Percentiles rank a stretch among this genome's conserved stretches.
Conservation (phyloP, 2,888 invertebrate genomes). For the Campoplex nolae region DNA sequence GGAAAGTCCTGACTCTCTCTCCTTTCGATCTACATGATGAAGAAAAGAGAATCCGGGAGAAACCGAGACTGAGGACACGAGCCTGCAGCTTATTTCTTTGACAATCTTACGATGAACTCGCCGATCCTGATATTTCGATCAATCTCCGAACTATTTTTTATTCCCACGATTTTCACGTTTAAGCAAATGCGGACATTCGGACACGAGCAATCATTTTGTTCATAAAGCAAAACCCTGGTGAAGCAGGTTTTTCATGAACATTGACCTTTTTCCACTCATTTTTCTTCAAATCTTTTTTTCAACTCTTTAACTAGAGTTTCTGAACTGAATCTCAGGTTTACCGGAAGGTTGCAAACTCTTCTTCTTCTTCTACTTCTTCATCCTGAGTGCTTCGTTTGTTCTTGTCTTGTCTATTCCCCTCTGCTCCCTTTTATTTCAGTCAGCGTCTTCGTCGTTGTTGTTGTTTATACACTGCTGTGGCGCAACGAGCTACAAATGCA, state of each 20-base stretch:
- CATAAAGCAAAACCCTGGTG: too few relatives aligned
- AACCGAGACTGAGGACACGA: conserved; percentile 20
- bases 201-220: background rate
- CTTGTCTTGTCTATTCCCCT: conserved; percentile 29
- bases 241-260: background rate
- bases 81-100: conserved; percentile 26
- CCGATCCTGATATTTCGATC: conserved; percentile 25
- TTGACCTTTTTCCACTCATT: background rate
- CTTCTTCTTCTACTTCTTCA: conserved; percentile 1
- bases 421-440: conserved; percentile 22
- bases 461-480: conserved; percentile 64
- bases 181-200: conserved; percentile 30
- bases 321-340: conserved; percentile 16
- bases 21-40: conserved; percentile 39
- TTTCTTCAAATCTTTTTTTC: conserved; percentile 8
- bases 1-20: conserved; percentile 44
- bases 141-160: conserved; percentile 17
- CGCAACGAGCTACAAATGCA: conserved; percentile 75
- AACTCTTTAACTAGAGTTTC: background rate
- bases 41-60: conserved; percentile 28
- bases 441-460: conserved; percentile 53
- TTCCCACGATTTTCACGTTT: conserved; percentile 10
- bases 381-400: background rate
- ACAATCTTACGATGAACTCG: conserved; percentile 7
- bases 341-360: conserved; percentile 51